phyloP scores from a whole-genome alignment of 1,140 invertebrate genomes.

The Latrodectus geometricus region DNA sequence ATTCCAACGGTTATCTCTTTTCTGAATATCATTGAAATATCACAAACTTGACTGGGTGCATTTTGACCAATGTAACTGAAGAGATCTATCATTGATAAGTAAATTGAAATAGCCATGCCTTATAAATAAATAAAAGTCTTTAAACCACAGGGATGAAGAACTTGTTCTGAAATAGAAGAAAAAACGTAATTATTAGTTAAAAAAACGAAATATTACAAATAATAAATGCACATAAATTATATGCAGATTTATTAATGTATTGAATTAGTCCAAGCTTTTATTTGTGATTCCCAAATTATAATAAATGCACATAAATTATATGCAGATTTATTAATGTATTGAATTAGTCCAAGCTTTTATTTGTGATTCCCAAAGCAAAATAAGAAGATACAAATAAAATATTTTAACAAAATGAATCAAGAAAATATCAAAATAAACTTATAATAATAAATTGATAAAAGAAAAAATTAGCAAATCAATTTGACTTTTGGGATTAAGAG shows the following conservation, averaged over 20 bases:
- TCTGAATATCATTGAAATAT: background rate
- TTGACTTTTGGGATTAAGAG: too few species aligned
- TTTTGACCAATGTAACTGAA: too few species aligned
- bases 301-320: background rate
- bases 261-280: too few species aligned
- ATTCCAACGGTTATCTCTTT: too few species aligned
- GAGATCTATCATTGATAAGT: background rate
- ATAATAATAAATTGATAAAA: too few species aligned
- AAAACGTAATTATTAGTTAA: background rate
- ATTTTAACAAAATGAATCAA: too few species aligned
- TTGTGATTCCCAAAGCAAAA: too few species aligned
- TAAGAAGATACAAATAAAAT: too few species aligned
- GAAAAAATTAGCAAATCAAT: too few species aligned
- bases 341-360: too few species aligned
- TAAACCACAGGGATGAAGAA: conserved; percentile 37
- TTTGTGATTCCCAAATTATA: background rate
- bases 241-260: background rate
- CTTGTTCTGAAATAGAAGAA: conserved; percentile 25
- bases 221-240: background rate
- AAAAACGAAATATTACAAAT: background rate
- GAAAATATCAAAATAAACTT: too few species aligned
- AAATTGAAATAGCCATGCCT: background rate
- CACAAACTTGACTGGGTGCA: background rate
- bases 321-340: background rate
- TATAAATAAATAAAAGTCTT: background rate